Evolutionary conservation across 2,797 vertebrate genomes (phyloP), one percentile per base, ranked within the genome.

Genomic region (Galago senegalensis): DNA sequence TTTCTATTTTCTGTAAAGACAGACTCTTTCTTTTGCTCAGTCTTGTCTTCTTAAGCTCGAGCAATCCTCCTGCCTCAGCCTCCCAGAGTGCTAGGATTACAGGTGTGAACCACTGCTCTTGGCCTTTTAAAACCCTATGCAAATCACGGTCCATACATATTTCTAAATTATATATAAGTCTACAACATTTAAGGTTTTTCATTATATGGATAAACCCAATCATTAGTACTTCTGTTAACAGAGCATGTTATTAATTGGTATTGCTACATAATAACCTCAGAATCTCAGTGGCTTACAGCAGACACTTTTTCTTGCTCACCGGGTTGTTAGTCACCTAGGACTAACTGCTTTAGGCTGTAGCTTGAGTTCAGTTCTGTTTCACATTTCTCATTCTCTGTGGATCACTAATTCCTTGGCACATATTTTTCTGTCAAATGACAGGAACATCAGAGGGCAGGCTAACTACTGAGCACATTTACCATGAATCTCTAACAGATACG

Each of bases 301-400:
- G 53, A n/a, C 14, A 43, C 20, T 83, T 96, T 87, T 93, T 79
- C 70, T 83, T 93, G 56, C 34, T 87, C 10, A n/a, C 10, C 25
- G 29, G 3, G 40, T n/a, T 95, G 27, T 69, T 73, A 63, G 83
- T 77, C n/a, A 76, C 34, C 29, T 9, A 6, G 63, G 34, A 77
- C 76, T 58, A 69, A 46, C 13, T 93, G 37, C 63, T 67, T 85
- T 25, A 77, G 83, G n/a, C 40, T 87, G 2, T 79, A 87, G 46
- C 12, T 67, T 87, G 69, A 65, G 67, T 83, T 80, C 40, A 80
- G 63, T n/a, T 76, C 53, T 65, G 53, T 56, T 76, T 40, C n/a
- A 18, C 70, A 13, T 77, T 83, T 63, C 49, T 94, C 63, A 69
- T 93, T 95, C 67, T 87, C 56, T 87, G 27, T 72, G 70, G 61